Evolutionary conservation across 2,888 invertebrate species (phyloP), one percentile per base, ranked within the genome.

Genomic region (Hemicrepidius hirtus): DNA sequence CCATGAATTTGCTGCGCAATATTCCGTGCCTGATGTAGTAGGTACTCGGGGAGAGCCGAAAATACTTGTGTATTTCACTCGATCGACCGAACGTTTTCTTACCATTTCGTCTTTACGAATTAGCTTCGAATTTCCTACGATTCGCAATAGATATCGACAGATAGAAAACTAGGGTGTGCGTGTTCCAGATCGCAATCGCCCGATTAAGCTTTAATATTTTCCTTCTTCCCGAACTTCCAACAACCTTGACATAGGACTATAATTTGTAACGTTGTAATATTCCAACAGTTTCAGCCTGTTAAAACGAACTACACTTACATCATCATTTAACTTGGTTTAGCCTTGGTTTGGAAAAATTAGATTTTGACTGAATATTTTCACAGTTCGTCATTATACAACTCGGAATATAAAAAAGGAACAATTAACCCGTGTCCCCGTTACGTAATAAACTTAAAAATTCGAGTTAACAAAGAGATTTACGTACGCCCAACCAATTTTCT

Each of bases 331-430:
- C 59, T 35, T 37, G n/a, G 59, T 62, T n/a, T 62, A 68, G 59
- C 68, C 68, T 68, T 68, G 68, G 59, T 68, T 68, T n/a, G 12
- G 24, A 62, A 60, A 68, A 57, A 68, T 57, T 60, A 60, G 60
- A 50, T 37, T 60, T 46, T 57, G 49, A 32, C n/a, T 46, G 28
- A 68, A 46, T 68, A 60, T 68, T 68, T 50, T 20, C 18, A 49
- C 21, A 18, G n/a, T 67, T 67, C n/a, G 35, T 67, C 59, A 67
- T 44, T 12, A 21, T 16, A 7, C 9, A n/a, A 12, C 32, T 5
- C 24, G 24, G 5, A 24, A 2, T 3, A 3, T 24, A 24, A 24
- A 60, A 35, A 68, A 60, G 46, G 3, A 49, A 37, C 32, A 13
- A 60, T 35, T 53, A 24, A 28, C 32, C 53, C 12, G 13, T 24